phyloP scores from a whole-genome alignment of 2,113 vertebrate genomes.

The Vanacampus margaritifer region DNA sequence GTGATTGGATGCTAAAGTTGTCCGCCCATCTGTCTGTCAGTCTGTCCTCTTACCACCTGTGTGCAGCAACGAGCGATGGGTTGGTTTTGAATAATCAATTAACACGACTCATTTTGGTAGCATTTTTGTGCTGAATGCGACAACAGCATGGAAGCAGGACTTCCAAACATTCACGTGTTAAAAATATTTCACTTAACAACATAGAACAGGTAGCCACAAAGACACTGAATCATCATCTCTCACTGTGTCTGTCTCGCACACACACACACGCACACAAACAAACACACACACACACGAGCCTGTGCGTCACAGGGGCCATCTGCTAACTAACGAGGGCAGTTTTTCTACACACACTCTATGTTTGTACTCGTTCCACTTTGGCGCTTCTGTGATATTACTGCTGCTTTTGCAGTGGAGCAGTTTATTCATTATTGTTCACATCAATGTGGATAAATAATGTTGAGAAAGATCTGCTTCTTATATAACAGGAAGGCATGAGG shows the following conservation, averaged over 20 bases:
- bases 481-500: background rate
- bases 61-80: slow-evolving; percentile 16
- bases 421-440: background rate
- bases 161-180: background rate
- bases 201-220: slow-evolving; percentile 35
- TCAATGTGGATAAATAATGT: background rate
- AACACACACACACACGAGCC: slow-evolving; percentile 43
- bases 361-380: slow-evolving; percentile 17
- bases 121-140: background rate
- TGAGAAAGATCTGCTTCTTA: background rate
- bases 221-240: slow-evolving; percentile 4
- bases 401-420: background rate
- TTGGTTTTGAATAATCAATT: background rate
- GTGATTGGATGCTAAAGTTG: slow-evolving; percentile 52
- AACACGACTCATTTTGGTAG: background rate
- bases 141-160: background rate
- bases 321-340: slow-evolving; percentile 59
- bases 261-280: slow-evolving; percentile 10
- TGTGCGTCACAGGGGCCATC: slow-evolving; percentile 68
- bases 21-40: slow-evolving; percentile 71
- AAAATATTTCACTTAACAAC: slow-evolving; percentile 2
- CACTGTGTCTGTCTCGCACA: background rate
- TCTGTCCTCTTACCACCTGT: slow-evolving; percentile 60
- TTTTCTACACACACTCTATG: slow-evolving; percentile 20
- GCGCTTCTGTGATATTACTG: slow-evolving; percentile 16